Percentiles rank a stretch among this genome's conserved stretches.
Evolutionary conservation across 2,888 invertebrate species (phyloP).

Genomic region (Cylindroiulus punctatus): DNA sequence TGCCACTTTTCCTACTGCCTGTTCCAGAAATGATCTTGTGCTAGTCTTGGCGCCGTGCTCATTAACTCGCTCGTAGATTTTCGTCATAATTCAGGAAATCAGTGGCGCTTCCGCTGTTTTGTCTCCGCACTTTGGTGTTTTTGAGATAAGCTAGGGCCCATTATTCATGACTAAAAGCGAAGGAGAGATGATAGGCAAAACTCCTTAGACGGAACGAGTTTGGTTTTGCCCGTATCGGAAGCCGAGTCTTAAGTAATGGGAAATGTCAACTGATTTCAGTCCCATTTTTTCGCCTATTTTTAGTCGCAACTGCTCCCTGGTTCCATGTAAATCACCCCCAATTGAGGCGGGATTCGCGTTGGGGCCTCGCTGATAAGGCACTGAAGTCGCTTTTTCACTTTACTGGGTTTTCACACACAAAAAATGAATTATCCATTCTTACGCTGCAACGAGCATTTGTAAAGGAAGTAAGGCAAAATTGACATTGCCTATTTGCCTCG

Average conservation of each 20-base stretch:
- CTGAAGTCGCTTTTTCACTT: conserved; percentile 17
- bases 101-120: conserved; percentile 50
- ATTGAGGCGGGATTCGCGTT: conserved; percentile 8
- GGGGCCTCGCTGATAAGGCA: conserved; percentile 29
- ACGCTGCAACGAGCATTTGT: not conserved
- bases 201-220: conserved; percentile 26
- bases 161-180: conserved; percentile 46
- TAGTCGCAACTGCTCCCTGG: conserved; percentile 3
- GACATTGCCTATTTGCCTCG: too few relatives aligned
- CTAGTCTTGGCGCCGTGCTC: conserved; percentile 47
- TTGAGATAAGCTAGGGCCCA: conserved; percentile 49
- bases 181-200: conserved; percentile 49
- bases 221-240: conserved; percentile 19
- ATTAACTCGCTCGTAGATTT: conserved; percentile 48
- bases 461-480: not conserved
- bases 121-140: conserved; percentile 52
- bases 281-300: conserved; percentile 29
- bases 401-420: not conserved
- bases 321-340: conserved; percentile 22
- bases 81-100: conserved; percentile 53
- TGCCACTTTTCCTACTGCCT: conserved; percentile 28
- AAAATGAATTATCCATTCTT: conserved; percentile 25
- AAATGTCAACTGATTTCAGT: conserved; percentile 37
- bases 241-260: conserved; percentile 36
- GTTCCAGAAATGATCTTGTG: not conserved